These are phyloP conservation scores for Tenebrosternarchus preto DNA, from an alignment of 2,113 vertebrate species.

Conservation along the genomic window DNA sequence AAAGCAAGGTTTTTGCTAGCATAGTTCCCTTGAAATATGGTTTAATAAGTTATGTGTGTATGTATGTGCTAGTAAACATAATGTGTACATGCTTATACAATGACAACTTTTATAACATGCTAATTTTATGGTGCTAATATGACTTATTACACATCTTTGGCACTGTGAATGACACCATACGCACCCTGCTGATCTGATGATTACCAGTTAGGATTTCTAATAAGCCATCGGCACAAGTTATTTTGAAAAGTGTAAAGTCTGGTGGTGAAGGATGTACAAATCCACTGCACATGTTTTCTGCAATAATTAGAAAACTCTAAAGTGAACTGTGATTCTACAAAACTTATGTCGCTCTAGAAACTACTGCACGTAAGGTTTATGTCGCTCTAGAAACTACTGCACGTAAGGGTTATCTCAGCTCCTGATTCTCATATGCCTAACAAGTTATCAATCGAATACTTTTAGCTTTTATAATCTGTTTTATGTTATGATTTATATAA, in stretches of 20 bases:
- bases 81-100: no score
- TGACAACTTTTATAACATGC: background rate
- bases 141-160: background rate
- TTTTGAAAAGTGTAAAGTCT: slow-evolving; percentile 1
- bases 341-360: background rate
- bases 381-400: background rate
- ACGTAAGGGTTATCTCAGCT: background rate
- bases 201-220: background rate
- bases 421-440: background rate
- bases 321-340: background rate
- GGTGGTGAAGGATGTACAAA: background rate
- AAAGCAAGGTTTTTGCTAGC: background rate
- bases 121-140: background rate
- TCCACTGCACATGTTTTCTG: background rate
- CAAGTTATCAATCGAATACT: background rate
- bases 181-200: background rate
- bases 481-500: slow-evolving; percentile 1
- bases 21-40: background rate
- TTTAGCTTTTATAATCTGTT: background rate
- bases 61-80: no score
- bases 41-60: background rate
- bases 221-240: background rate
- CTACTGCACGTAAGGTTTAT: background rate
- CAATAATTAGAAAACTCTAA: background rate
- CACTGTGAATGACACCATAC: background rate